These are phyloP conservation scores for Cairina moschata DNA, from an alignment of 2,113 vertebrate species.

Conservation along the genomic window DNA sequence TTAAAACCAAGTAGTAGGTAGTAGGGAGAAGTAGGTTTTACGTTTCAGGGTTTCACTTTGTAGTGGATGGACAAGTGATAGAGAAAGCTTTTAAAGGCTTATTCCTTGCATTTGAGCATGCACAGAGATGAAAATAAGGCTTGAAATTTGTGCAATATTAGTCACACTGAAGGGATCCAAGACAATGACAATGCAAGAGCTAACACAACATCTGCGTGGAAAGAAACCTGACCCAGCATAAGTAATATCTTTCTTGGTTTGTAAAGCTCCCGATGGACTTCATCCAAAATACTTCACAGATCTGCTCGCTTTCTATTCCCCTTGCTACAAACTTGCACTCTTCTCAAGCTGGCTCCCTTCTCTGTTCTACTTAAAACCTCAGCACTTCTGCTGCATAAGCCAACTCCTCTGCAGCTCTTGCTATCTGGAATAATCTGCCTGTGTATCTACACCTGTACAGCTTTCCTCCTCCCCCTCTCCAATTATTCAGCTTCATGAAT, in stretches of 20 bases:
- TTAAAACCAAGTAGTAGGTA: neutral
- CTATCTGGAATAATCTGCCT: neutral
- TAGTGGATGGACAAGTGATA: neutral
- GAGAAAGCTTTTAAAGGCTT: neutral
- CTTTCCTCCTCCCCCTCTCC: neutral
- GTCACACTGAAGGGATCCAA: conserved; percentile 25
- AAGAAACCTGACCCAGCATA: conserved; percentile 45
- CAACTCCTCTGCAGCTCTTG: neutral
- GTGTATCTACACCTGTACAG: neutral
- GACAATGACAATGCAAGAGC: conserved; percentile 36
- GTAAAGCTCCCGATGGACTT: conserved; percentile 13
- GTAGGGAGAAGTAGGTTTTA: neutral
- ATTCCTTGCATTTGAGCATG: neutral
- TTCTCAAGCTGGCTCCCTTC: conserved; percentile 1
- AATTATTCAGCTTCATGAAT: neutral
- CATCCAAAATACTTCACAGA: neutral
- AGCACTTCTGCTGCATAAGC: neutral
- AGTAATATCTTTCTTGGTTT: conserved; percentile 21
- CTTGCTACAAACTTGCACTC: neutral
- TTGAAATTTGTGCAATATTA: conserved; percentile 21
- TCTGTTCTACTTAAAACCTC: neutral
- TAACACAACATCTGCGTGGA: conserved; percentile 25
- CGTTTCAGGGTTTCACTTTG: neutral
- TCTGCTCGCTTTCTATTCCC: conserved; percentile 21
- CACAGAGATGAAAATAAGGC: neutral